A percentile compares a stretch with the other conserved stretches of the same genome.
phyloP scores from a whole-genome alignment of 1,140 invertebrate genomes.

The Lepeophtheirus salmonis region DNA sequence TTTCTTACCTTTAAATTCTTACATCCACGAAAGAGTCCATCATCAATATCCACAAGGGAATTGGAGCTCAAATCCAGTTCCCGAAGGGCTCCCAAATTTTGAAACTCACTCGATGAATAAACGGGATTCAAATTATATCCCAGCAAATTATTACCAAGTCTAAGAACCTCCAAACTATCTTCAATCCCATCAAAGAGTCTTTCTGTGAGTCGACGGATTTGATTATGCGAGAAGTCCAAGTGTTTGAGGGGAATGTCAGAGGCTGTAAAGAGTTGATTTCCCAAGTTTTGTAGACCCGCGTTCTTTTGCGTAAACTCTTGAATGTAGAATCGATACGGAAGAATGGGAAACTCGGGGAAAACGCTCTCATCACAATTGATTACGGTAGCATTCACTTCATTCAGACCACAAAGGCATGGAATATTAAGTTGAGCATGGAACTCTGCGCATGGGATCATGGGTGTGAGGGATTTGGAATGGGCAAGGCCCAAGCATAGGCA shows the following conservation, averaged over 20 bases:
- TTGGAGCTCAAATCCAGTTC: conserved; percentile 57
- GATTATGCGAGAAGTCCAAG: conserved; percentile 60
- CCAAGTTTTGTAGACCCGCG: conserved; percentile 54
- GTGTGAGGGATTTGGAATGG: no score
- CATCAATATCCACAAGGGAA: conserved; percentile 53
- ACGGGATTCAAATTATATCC: conserved; percentile 74
- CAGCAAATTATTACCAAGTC: conserved; percentile 54
- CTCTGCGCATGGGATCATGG: conserved; percentile 22
- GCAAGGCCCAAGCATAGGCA: no score
- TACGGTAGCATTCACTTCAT: conserved; percentile 28
- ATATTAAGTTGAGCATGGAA: conserved; percentile 21
- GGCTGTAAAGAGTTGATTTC: conserved; percentile 44
- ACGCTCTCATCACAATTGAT: conserved; percentile 63
- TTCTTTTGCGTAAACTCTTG: conserved; percentile 50
- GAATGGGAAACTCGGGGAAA: conserved; percentile 50
- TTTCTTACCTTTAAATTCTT: conserved; percentile 42
- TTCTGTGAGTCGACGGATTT: conserved; percentile 53
- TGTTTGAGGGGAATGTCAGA: conserved; percentile 38
- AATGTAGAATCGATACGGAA: conserved; percentile 47
- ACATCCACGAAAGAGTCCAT: conserved; percentile 63
- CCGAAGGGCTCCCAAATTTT: conserved; percentile 46
- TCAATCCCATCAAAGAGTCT: conserved; percentile 45
- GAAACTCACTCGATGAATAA: conserved; percentile 53
- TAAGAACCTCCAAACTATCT: conserved; percentile 44
- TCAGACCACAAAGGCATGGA: conserved; percentile 22